phyloP scores from a whole-genome alignment of 2,888 invertebrate species.

The Polydrusus cervinus region DNA sequence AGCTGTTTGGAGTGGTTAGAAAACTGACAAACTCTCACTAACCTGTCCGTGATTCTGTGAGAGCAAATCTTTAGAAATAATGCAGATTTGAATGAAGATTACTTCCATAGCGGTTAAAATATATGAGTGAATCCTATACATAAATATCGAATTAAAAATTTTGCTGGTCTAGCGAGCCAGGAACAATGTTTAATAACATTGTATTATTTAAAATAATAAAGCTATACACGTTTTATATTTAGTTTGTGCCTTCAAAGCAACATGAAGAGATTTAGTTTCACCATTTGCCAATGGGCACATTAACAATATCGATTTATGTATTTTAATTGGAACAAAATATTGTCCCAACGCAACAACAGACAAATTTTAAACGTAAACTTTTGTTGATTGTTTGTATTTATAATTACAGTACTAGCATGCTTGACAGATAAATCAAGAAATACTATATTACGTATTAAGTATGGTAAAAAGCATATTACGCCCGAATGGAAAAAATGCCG shows the following conservation, averaged over 20 bases:
- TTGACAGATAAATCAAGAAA: not conserved
- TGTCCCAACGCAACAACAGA: not conserved
- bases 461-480: no score
- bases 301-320: not conserved
- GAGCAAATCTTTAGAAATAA: no score
- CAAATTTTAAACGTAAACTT: not conserved
- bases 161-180: not conserved
- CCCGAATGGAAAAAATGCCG: no score
- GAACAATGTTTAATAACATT: not conserved
- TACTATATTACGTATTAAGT: no score
- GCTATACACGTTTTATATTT: not conserved
- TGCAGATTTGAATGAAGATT: no score
- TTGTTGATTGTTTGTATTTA: not conserved
- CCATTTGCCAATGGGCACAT: conserved; percentile 1
- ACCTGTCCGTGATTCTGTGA: no score
- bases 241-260: not conserved
- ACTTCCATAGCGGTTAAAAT: no score
- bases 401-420: not conserved
- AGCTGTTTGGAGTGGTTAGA: no score
- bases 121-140: no score
- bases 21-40: no score
- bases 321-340: not conserved
- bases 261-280: not conserved
- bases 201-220: not conserved
- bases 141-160: not conserved